A percentile compares a stretch with the other conserved stretches of the same genome.
Conservation (phyloP, 2,797 vertebrate genomes). For the Chelidonichthys spinosus region DNA sequence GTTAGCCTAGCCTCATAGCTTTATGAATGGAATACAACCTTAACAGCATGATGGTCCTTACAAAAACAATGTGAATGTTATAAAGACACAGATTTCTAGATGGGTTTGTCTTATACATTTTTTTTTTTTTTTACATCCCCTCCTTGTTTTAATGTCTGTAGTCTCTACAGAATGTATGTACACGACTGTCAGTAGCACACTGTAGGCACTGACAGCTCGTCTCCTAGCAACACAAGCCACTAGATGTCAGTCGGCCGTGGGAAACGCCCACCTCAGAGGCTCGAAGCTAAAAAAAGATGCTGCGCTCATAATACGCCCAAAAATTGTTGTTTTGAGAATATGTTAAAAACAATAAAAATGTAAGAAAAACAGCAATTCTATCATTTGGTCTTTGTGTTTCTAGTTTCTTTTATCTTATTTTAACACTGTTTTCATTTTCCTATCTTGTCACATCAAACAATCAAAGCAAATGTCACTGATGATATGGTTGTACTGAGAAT, state of each 20-base stretch:
- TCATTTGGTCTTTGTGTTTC: too few relatives aligned
- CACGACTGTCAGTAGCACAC: not conserved
- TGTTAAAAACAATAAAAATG: too few relatives aligned
- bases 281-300: not conserved
- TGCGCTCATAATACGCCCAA: not conserved
- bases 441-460: too few relatives aligned
- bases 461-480: too few relatives aligned
- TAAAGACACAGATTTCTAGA: not conserved
- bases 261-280: not conserved
- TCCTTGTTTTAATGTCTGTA: not conserved
- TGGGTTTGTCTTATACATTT: too few relatives aligned
- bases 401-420: too few relatives aligned
- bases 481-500: too few relatives aligned
- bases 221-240: not conserved
- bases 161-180: not conserved
- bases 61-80: not conserved
- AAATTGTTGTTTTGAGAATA: not conserved
- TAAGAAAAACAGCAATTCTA: not conserved
- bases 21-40: not conserved
- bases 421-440: too few relatives aligned
- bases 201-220: not conserved
- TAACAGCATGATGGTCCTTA: not conserved
- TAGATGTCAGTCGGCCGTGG: not conserved
- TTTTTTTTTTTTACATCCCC: too few relatives aligned
- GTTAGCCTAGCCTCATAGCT: not conserved